A percentile compares a stretch with the other conserved stretches of the same genome.
These are phyloP conservation scores for Orthosia incerta DNA, from an alignment of 2,888 invertebrate genomes.

Conservation along the genomic window DNA sequence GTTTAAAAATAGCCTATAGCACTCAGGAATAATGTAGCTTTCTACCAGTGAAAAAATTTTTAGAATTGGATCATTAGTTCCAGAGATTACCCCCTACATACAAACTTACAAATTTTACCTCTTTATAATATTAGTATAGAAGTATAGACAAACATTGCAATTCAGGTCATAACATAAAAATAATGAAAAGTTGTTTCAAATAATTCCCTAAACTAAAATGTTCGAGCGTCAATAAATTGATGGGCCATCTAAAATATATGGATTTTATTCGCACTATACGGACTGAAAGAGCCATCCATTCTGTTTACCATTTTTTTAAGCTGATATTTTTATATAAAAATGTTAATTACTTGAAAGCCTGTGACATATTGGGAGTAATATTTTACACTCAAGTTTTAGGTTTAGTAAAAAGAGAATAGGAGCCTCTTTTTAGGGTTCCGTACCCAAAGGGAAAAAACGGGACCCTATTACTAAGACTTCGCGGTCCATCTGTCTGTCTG, in stretches of 20 bases:
- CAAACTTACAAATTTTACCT: too few species aligned
- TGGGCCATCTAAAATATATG: conserved; percentile 29
- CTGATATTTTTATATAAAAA: conserved; percentile 28
- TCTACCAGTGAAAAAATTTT: too few species aligned
- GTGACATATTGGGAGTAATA: neutral
- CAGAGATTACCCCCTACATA: too few species aligned
- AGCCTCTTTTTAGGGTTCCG: too few species aligned
- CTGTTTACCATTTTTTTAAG: conserved; percentile 40
- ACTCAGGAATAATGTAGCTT: too few species aligned
- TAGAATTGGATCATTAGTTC: too few species aligned
- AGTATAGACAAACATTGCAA: too few species aligned
- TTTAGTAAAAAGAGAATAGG: conserved; percentile 3
- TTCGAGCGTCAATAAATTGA: conserved; percentile 26
- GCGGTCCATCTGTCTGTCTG: too few species aligned
- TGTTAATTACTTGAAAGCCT: conserved; percentile 43
- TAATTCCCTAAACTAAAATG: conserved; percentile 15
- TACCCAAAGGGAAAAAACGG: too few species aligned
- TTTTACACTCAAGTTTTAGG: conserved; percentile 12
- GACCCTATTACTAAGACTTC: too few species aligned
- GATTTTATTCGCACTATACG: conserved; percentile 5
- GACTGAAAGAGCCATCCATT: conserved; percentile 23
- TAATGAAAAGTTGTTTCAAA: conserved; percentile 14
- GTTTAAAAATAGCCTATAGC: too few species aligned
- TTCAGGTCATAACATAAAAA: neutral
- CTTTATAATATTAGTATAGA: too few species aligned